Evolutionary conservation across 2,797 vertebrate genomes (phyloP).

Genomic region (Odontamblyopus lacepedii): DNA sequence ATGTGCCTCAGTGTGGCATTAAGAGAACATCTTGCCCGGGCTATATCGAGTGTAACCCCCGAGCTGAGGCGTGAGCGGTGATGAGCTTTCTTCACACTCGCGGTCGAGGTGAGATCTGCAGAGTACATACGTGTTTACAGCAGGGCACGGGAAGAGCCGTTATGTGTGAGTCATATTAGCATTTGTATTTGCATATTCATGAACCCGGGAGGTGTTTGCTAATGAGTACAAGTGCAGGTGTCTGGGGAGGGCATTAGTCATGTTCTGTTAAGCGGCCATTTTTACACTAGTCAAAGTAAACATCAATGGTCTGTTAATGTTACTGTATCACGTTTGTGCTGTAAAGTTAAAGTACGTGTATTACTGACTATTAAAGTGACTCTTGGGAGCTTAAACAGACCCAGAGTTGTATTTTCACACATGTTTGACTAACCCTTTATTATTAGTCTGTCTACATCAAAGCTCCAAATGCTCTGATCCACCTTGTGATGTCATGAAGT

Average conservation of each 20-base stretch:
- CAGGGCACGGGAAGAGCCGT: background rate
- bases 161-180: background rate
- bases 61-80: background rate
- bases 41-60: background rate
- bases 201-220: background rate
- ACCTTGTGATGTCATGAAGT: no score
- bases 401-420: no score
- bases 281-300: background rate
- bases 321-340: no score
- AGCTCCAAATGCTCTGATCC: no score
- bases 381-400: no score
- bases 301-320: background rate
- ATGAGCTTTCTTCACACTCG: background rate
- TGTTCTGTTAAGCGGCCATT: background rate
- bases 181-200: slow-evolving; percentile 4
- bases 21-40: background rate
- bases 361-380: no score
- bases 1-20: no score
- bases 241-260: background rate
- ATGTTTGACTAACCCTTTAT: no score
- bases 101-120: background rate
- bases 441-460: no score
- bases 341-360: no score
- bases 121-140: background rate
- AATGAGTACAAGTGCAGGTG: slow-evolving; percentile 1